Evolutionary conservation across 2,888 invertebrate genomes (phyloP).

Genomic region (Flexamia atlantica): DNA sequence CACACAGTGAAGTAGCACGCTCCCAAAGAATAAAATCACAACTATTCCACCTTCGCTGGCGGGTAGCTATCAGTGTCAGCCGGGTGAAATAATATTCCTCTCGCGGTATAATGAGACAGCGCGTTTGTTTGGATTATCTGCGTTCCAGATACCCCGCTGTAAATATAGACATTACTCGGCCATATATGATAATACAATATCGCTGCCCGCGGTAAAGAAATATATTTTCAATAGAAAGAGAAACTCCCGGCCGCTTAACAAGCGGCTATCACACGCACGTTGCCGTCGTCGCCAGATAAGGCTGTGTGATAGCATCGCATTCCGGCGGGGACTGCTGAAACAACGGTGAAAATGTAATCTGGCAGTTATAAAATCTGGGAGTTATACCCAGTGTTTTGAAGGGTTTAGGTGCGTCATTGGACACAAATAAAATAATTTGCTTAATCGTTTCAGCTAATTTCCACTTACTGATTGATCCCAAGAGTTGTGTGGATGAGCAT

Average conservation of each 20-base stretch:
- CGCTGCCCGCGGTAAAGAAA: background rate
- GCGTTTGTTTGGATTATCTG: slow-evolving; percentile 29
- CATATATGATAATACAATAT: slow-evolving; percentile 32
- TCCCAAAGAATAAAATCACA: too few species aligned
- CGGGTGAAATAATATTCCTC: background rate
- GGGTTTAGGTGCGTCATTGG: too few species aligned
- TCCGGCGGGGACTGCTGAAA: background rate
- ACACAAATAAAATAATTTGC: too few species aligned
- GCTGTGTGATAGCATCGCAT: background rate
- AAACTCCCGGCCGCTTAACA: slow-evolving; percentile 2
- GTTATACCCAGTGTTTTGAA: too few species aligned
- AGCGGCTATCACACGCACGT: background rate
- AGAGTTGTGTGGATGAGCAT: too few species aligned
- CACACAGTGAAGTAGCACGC: too few species aligned
- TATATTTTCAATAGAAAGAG: slow-evolving; percentile 29
- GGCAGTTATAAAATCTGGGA: too few species aligned
- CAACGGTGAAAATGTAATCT: background rate
- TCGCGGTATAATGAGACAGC: background rate
- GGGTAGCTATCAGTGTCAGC: background rate
- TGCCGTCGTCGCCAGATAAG: slow-evolving; percentile 2
- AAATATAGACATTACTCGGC: slow-evolving; percentile 24
- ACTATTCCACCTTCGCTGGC: background rate
- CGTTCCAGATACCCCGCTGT: slow-evolving; percentile 17
- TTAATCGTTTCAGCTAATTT: too few species aligned
- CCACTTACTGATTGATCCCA: too few species aligned